Base-by-base conservation (phyloP, 2,113 vertebrate genomes). In the Pseudolaguvia tuberculata region DNA sequence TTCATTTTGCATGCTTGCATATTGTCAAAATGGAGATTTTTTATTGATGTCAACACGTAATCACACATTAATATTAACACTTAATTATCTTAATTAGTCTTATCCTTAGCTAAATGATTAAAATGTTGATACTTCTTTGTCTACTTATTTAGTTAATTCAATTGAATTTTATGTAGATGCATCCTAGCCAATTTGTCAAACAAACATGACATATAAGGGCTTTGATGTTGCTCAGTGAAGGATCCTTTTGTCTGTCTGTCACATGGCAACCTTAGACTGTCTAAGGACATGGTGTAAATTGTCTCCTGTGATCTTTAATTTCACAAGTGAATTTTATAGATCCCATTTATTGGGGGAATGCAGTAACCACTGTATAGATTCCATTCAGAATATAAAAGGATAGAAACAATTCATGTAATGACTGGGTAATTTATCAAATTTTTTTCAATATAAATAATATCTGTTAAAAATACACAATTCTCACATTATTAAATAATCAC, bases 291-390 rank as follows among this genome's bases (percentile, higher is more conserved):
- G 27, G 72, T 75, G 67, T 48, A 75, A 72, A 76, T 67, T 71
- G 73, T 21, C 23, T 53, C 31, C 73, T 76, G 68, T 76, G 59
- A 66, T 75, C 59, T 68, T 31, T 72, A 12, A 57, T 59, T 55
- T 58, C 21, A 67, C 27, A 80, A 72, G 14, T 67, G 55, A 48
- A 76, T 68, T 65, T 73, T 13, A 27, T n/a, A 58, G n/a, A 39
- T 58, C 17, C 42, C 76, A 52, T 76, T 76, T 73, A 69, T 39
- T 21, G 35, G 5, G 13, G 20, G 29, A 50, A 29, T 70, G n/a
- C 8, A 5, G 52, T 61, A 47, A 72, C 25, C 57, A 72, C 25
- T 59, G 51, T 21, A 59, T 42, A 25, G 21, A 53, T 20, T 5
- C 29, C 27, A 31, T 51, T 45, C 39, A 58, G 45, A 53, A 53